phyloP scores from a whole-genome alignment of 2,888 invertebrate genomes.

The Atethmia centrago region DNA sequence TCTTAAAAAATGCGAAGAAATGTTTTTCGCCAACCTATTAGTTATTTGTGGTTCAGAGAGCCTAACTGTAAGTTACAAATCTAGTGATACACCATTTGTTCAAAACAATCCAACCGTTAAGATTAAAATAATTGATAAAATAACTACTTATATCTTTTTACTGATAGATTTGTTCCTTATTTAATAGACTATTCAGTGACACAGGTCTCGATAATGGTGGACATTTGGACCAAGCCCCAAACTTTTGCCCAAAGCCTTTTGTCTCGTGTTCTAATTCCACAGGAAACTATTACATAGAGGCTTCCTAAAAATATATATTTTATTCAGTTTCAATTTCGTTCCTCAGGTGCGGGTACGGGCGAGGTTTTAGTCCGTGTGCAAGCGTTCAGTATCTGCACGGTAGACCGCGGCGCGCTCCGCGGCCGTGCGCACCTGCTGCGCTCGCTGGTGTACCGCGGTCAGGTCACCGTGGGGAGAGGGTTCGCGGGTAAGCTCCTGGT shows the following conservation, averaged over 20 bases:
- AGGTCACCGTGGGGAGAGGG: conserved; percentile 82
- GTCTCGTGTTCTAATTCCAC: not conserved
- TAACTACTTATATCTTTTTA: not conserved
- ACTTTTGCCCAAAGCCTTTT: not conserved
- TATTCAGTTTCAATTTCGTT: not conserved
- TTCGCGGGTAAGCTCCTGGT: conserved; percentile 77
- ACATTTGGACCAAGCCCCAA: not conserved
- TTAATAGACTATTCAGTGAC: not conserved
- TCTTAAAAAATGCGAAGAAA: too few relatives aligned
- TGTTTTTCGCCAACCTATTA: too few relatives aligned
- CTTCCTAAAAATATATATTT: not conserved
- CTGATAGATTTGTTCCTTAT: too few relatives aligned
- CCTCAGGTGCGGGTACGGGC: conserved; percentile 78
- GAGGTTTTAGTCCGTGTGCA: conserved; percentile 87
- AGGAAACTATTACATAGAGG: too few relatives aligned
- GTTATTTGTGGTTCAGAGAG: too few relatives aligned
- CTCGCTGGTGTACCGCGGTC: conserved; percentile 72
- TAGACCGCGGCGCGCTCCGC: conserved; percentile 82
- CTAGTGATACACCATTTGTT: not conserved
- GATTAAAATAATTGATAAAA: too few relatives aligned
- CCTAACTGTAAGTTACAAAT: not conserved
- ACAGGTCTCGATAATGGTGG: not conserved
- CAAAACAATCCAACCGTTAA: too few relatives aligned
- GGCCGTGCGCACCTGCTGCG: conserved; percentile 81
- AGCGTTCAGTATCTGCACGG: conserved; percentile 83